Evolutionary conservation across 2,113 vertebrate species (phyloP).

Genomic region (Danio rerio): DNA sequence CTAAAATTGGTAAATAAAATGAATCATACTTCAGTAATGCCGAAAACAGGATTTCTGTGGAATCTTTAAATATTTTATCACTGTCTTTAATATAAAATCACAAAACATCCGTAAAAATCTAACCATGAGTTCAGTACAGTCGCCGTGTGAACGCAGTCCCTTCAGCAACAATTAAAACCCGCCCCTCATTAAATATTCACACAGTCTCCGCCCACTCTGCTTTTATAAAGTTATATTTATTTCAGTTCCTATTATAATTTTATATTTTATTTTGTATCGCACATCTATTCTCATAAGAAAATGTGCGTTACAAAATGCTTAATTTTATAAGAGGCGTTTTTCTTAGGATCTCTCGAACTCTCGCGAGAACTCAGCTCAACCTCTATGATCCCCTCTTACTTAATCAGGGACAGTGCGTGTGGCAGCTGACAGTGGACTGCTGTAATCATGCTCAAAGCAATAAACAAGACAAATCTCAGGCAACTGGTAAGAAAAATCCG

Average conservation of each 20-base stretch:
- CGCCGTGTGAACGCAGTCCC: not conserved
- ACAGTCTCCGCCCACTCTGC: not conserved
- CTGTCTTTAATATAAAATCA: not conserved
- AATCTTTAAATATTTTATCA: no score
- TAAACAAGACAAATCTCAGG: conserved; percentile 67
- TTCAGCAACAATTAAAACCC: not conserved
- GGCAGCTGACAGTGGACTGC: not conserved
- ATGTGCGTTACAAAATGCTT: no score
- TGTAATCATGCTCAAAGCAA: conserved; percentile 66
- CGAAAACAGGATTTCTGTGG: not conserved
- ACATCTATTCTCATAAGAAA: not conserved
- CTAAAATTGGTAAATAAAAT: not conserved
- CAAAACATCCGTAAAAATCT: not conserved
- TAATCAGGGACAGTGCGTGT: not conserved
- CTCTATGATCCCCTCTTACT: not conserved
- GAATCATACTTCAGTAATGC: not conserved
- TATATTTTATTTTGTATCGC: not conserved
- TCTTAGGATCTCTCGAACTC: not conserved
- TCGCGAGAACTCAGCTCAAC: conserved; percentile 31
- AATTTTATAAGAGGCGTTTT: no score
- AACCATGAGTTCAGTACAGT: not conserved
- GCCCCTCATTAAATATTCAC: not conserved
- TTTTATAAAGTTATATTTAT: not conserved
- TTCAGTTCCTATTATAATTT: not conserved
- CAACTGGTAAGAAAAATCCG: conserved; percentile 69